Evolutionary conservation across 2,113 vertebrate genomes (phyloP).

Genomic region (Collichthys lucidus): DNA sequence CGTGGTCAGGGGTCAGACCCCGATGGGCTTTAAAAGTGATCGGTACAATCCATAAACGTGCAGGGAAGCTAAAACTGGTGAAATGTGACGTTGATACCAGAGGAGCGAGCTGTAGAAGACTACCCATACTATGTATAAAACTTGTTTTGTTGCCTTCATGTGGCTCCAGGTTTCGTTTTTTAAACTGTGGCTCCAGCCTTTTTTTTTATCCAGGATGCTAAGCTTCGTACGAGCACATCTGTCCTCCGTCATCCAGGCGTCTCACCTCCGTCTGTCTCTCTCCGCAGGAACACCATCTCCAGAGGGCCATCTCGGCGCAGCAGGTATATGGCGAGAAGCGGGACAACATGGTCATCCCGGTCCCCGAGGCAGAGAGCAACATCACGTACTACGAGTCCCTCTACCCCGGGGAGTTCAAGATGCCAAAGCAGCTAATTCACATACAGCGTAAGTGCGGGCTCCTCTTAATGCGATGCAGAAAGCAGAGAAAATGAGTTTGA

Average conservation of each 20-base stretch:
- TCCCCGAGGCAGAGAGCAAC: conserved; percentile 98
- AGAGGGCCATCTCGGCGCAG: conserved; percentile 98
- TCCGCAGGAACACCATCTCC: conserved; percentile 95
- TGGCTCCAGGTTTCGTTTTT: not conserved
- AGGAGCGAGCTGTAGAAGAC: not conserved
- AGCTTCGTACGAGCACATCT: not conserved
- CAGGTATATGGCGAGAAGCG: conserved; percentile 99
- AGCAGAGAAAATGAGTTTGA: conserved; percentile 13
- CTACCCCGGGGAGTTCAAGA: conserved; percentile 99
- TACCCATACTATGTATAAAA: not conserved
- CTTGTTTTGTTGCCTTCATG: not conserved
- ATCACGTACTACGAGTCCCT: conserved; percentile 99
- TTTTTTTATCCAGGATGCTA: not conserved
- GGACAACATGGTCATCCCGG: conserved; percentile 99
- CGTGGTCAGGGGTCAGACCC: too few species aligned
- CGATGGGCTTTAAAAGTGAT: too few species aligned
- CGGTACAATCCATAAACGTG: too few species aligned
- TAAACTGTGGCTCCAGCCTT: not conserved
- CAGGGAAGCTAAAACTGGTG: too few species aligned
- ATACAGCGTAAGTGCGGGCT: conserved; percentile 95
- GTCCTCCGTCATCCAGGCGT: not conserved
- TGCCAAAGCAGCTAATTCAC: conserved; percentile 99
- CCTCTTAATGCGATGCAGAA: conserved; percentile 19
- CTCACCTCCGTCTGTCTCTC: not conserved
- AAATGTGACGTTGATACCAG: too few species aligned